Conservation (phyloP, 2,797 vertebrate species). For the Sarcoramphus papa region DNA sequence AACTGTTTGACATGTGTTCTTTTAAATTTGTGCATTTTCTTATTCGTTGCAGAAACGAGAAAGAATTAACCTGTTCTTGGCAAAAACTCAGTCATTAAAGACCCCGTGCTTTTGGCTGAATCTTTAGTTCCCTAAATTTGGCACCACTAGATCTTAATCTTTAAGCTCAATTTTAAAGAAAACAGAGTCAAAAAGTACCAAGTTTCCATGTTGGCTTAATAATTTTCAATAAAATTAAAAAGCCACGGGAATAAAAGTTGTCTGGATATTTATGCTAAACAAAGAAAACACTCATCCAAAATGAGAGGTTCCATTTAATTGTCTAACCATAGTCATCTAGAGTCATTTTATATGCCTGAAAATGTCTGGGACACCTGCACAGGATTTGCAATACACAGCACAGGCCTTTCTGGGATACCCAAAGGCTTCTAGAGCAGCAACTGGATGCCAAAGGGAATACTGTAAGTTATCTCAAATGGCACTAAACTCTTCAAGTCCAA, state of each 20-base stretch:
- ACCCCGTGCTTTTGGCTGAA: not conserved
- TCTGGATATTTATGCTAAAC: not conserved
- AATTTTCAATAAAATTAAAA: not conserved
- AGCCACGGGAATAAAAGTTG: rapidly evolving
- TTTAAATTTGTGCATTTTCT: not conserved
- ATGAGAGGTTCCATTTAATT: not conserved
- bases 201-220: not conserved
- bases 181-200: not conserved
- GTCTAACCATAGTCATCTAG: not conserved
- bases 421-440: not conserved
- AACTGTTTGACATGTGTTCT: rapidly evolving
- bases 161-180: not conserved
- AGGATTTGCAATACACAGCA: not conserved
- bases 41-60: not conserved
- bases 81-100: not conserved
- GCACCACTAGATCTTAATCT: not conserved
- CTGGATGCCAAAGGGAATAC: not conserved
- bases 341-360: not conserved
- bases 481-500: not conserved
- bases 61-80: not conserved
- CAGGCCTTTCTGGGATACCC: not conserved
- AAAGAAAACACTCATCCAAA: not conserved
- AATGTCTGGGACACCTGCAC: not conserved
- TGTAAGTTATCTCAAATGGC: not conserved
- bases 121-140: not conserved